A percentile compares a stretch with the other conserved stretches of the same genome.
phyloP scores from a whole-genome alignment of 2,797 vertebrate genomes.

The Furcifer pardalis region DNA sequence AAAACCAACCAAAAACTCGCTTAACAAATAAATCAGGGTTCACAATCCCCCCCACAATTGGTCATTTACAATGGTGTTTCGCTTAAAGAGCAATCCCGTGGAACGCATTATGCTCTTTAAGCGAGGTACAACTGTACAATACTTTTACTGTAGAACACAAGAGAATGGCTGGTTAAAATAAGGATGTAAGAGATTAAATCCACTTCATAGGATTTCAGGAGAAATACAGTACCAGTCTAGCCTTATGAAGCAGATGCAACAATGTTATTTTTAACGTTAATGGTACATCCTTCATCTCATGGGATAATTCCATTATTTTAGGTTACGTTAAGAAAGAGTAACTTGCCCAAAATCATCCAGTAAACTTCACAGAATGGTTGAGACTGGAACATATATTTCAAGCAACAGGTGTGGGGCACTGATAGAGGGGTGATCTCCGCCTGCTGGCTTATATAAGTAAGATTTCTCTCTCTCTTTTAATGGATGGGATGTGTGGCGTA shows the following conservation, averaged over 20 bases:
- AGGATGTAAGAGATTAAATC: constrained; percentile 11
- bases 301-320: not conserved
- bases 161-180: not conserved
- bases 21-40: too few species aligned
- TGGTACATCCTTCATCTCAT: not conserved
- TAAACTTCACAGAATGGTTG: not conserved
- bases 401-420: too few species aligned
- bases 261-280: not conserved
- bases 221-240: constrained; percentile 2
- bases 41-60: too few species aligned
- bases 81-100: too few species aligned
- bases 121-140: too few species aligned
- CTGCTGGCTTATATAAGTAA: too few species aligned
- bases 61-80: too few species aligned
- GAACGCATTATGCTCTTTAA: too few species aligned
- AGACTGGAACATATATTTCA: not conserved
- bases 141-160: not conserved
- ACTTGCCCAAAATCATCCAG: not conserved
- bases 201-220: not conserved
- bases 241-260: not conserved
- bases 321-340: not conserved
- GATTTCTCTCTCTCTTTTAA: too few species aligned
- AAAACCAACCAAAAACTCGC: too few species aligned
- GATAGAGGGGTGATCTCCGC: too few species aligned
- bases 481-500: too few species aligned